Conservation (phyloP, 1,140 invertebrate species). For the Drosophila sproati region DNA sequence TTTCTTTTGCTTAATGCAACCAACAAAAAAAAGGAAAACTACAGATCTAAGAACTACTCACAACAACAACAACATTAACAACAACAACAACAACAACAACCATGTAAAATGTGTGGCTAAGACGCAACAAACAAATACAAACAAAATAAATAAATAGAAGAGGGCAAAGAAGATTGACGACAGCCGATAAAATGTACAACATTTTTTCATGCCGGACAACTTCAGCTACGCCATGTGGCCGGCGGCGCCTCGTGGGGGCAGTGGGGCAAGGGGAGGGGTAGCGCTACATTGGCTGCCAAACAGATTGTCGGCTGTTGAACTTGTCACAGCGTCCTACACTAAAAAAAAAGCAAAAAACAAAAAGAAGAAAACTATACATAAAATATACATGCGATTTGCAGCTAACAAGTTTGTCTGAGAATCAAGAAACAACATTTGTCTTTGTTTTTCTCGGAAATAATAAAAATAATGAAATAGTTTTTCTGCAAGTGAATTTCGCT, state of each 20-base stretch:
- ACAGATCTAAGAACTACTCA: conserved; percentile 76
- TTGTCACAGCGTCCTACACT: conserved; percentile 40
- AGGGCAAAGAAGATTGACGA: conserved; percentile 51
- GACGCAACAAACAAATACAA: not conserved
- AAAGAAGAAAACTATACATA: too few relatives aligned
- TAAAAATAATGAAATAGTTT: too few relatives aligned
- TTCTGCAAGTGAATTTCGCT: too few relatives aligned
- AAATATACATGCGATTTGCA: too few relatives aligned
- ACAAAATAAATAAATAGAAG: conserved; percentile 5
- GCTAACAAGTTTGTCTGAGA: too few relatives aligned
- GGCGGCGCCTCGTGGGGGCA: conserved; percentile 4
- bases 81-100: conserved; percentile 35
- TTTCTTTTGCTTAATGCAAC: conserved; percentile 76
- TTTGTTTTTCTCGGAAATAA: too few relatives aligned
- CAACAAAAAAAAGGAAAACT: conserved; percentile 79
- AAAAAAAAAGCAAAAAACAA: too few relatives aligned
- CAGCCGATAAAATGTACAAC: conserved; percentile 66
- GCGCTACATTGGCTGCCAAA: conserved; percentile 6
- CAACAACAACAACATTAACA: conserved; percentile 52
- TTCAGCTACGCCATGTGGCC: conserved; percentile 29
- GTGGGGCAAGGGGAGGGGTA: not conserved
- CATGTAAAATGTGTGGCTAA: not conserved
- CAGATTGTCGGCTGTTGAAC: conserved; percentile 45
- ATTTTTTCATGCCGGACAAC: conserved; percentile 72
- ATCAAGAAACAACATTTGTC: too few relatives aligned